Base-by-base conservation (phyloP, 2,113 vertebrate species). In the Piprites chloris region DNA sequence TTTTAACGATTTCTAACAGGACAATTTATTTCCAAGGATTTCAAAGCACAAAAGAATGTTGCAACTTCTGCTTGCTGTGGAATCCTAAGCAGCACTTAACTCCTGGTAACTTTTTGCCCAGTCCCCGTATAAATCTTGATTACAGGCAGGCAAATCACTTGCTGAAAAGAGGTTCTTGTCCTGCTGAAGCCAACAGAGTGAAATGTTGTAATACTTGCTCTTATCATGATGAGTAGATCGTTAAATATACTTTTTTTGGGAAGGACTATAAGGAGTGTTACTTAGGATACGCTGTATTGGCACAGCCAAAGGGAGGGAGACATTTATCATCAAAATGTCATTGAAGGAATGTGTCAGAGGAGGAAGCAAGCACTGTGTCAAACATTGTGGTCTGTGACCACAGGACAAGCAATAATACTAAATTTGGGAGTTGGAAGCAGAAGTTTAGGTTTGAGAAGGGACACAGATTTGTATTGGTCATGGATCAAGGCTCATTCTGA, bases 341-440 rank as follows among this genome's bases (percentile, higher is more conserved):
- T 9, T 65, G 63, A 59, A 68, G 74, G 58, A 67, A 44, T 52
- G 56, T 72, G 30, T 56, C 39, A 46, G 71, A 89, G 76, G 35
- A 68, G 52, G 71, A 92, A 44, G 28, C 11, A 6, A 26, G 18
- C 23, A 24, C 47, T 41, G 39, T 76, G 78, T 73, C 37, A 58
- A 4, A n/a, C 14, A 9, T 7, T 0, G 0, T 37, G 52, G 50
- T 67, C 35, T 90, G 19, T 75, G 63, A 27, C 33, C 4, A 4
- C 33, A 42, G 65, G 33, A 61, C 46, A 46, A 52, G 19, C 62
- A 78, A 5, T 73, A 53, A 23, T 12, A 24, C 17, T n/a, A 33
- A n/a, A 44, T 61, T 63, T 42, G 41, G 61, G 61, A 30, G 33
- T n/a, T 69, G 21, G 75, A 87, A 83, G 72, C 30, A 50, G 32